Evolutionary conservation across 2,113 vertebrate genomes (phyloP).

Genomic region (Bambusicola thoracicus): DNA sequence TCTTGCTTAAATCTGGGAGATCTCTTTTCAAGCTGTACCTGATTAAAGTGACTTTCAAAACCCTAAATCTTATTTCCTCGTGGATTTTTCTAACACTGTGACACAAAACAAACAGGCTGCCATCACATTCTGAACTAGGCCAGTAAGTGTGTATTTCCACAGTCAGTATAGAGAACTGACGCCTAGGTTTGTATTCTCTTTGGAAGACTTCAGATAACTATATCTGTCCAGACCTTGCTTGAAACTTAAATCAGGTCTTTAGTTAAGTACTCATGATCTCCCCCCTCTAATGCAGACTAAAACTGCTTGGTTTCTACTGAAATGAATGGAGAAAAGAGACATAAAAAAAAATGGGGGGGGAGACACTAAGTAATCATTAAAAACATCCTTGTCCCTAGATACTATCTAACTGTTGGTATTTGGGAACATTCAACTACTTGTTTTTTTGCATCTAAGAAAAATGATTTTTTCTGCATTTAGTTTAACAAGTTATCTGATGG

Average conservation of each 20-base stretch:
- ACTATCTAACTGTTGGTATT: background rate
- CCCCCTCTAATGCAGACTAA: background rate
- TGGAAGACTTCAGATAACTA: background rate
- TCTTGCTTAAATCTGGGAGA: background rate
- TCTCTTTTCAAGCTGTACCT: background rate
- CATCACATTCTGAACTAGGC: background rate
- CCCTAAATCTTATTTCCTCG: background rate
- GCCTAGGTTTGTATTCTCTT: background rate
- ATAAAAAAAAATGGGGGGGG: background rate
- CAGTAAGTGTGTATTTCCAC: background rate
- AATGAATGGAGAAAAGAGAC: background rate
- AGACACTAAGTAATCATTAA: background rate
- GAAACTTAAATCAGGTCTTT: background rate
- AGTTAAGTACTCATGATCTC: background rate
- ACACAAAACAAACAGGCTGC: background rate
- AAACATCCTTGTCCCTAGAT: background rate
- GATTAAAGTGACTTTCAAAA: background rate
- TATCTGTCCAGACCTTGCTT: background rate
- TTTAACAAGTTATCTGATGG: background rate
- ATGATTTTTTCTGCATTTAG: background rate
- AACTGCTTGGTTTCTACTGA: background rate
- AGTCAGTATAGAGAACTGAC: background rate
- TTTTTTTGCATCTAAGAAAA: background rate
- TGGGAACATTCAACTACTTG: background rate
- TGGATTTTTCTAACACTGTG: background rate